These are phyloP conservation scores for Sebastes fasciatus DNA, from an alignment of 2,113 vertebrate genomes.

Conservation along the genomic window DNA sequence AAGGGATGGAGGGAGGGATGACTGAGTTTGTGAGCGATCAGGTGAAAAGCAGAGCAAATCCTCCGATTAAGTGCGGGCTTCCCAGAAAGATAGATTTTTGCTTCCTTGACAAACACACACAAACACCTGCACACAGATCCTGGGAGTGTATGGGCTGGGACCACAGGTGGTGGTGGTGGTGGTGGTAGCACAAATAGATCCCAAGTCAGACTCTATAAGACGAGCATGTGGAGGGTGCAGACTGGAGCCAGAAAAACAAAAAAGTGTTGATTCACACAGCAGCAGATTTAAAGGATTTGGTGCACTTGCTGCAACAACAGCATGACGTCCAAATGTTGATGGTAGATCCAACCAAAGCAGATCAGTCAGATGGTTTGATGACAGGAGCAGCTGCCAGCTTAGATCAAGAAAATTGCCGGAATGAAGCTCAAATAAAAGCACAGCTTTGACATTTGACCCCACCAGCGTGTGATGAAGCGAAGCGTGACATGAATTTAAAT, in stretches of 20 bases:
- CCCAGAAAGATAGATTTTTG: conserved; percentile 12
- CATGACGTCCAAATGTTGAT: conserved; percentile 2
- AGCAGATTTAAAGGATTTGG: neutral
- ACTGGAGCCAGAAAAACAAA: neutral
- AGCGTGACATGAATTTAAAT: neutral
- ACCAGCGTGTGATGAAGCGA: neutral
- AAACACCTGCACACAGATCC: neutral
- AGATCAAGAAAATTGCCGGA: neutral
- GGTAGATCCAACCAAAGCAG: neutral
- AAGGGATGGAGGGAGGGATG: conserved; percentile 28
- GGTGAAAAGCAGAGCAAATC: conserved; percentile 62
- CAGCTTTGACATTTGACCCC: neutral
- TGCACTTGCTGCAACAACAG: neutral
- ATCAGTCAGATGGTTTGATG: conserved; percentile 5
- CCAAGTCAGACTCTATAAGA: neutral
- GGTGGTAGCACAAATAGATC: neutral
- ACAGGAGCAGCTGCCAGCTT: neutral
- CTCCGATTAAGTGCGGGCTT: conserved; percentile 57
- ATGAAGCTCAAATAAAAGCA: neutral
- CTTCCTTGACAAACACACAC: neutral
- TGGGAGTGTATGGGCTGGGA: neutral
- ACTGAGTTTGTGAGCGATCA: conserved; percentile 4
- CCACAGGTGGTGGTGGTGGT: neutral
- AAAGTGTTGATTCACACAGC: neutral
- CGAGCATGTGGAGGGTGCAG: neutral